Conservation (phyloP, 1,140 invertebrate species). For the Drosophila repleta region DNA sequence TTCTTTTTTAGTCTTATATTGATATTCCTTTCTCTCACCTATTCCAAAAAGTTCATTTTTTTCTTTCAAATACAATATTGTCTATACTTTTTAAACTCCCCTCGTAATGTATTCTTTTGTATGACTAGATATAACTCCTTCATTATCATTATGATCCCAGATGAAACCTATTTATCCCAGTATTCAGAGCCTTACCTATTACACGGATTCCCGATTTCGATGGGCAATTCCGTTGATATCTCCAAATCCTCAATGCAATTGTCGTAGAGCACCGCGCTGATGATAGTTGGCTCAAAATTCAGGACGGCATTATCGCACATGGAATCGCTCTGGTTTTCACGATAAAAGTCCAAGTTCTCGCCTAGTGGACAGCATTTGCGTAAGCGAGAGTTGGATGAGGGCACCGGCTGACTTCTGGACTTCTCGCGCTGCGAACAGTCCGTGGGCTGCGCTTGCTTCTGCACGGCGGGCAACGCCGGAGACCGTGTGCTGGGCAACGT, state of each 20-base stretch:
- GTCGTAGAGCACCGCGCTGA: slow-evolving; percentile 71
- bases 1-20: background rate
- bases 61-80: no score
- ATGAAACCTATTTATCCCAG: no score
- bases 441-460: slow-evolving; percentile 32
- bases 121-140: no score
- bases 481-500: slow-evolving; percentile 6
- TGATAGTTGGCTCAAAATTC: slow-evolving; percentile 63
- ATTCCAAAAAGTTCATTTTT: no score
- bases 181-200: slow-evolving; percentile 59
- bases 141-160: no score
- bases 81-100: no score
- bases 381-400: slow-evolving; percentile 48
- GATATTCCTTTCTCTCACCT: no score
- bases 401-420: slow-evolving; percentile 52
- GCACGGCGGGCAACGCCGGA: slow-evolving; percentile 7
- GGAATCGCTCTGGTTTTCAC: slow-evolving; percentile 69
- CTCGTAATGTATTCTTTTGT: no score
- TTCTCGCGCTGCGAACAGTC: slow-evolving; percentile 77
- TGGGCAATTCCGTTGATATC: slow-evolving; percentile 42
- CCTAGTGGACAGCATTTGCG: slow-evolving; percentile 78
- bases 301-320: slow-evolving; percentile 65
- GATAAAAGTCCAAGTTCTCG: slow-evolving; percentile 70
- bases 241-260: slow-evolving; percentile 81
- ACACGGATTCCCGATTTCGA: slow-evolving; percentile 79